Conservation (phyloP, 2,113 vertebrate genomes). For the Prinia subflava region DNA sequence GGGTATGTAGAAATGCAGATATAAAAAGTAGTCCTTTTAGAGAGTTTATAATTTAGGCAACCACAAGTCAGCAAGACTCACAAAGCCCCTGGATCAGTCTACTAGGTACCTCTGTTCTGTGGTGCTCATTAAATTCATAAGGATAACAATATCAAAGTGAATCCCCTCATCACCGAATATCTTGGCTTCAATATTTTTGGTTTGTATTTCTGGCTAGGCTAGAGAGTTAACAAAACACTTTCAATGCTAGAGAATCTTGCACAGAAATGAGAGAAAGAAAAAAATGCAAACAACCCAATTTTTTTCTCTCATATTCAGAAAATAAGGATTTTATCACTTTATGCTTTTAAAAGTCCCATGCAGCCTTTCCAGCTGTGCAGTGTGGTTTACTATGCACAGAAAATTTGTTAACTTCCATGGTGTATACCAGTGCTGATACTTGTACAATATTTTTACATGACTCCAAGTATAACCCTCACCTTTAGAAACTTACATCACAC, state of each 20-base stretch:
- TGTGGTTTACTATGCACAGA: neutral
- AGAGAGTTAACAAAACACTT: neutral
- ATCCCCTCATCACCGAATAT: neutral
- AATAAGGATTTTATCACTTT: neutral
- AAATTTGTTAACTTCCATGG: neutral
- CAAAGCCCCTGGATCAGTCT: neutral
- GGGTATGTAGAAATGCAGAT: neutral
- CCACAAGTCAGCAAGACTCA: neutral
- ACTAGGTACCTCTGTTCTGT: neutral
- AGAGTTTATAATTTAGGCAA: neutral
- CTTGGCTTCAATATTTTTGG: neutral
- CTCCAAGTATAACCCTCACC: neutral
- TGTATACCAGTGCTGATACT: neutral
- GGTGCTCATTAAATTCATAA: neutral
- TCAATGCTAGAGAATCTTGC: neutral
- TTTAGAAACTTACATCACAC: neutral
- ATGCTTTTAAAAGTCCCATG: neutral
- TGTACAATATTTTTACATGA: neutral
- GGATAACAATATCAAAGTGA: neutral
- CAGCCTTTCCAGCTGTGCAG: neutral
- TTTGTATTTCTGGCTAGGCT: neutral
- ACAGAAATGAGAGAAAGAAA: neutral
- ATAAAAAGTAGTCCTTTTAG: neutral
- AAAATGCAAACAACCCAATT: accelerated
- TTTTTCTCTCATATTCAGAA: neutral